phyloP scores from a whole-genome alignment of 1,140 invertebrate species.

The Drosophila biarmipes region DNA sequence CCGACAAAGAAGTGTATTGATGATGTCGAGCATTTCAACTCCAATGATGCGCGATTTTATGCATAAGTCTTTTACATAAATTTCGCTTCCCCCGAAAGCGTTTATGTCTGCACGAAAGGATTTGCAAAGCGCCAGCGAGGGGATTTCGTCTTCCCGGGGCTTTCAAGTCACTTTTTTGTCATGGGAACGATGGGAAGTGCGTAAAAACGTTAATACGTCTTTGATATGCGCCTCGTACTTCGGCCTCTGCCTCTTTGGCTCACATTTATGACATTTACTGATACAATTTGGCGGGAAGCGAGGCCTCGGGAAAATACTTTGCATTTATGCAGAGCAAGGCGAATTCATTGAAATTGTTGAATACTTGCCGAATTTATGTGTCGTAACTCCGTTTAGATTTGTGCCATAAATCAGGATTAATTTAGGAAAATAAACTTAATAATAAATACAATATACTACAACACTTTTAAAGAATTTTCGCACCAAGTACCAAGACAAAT shows the following conservation, averaged over 20 bases:
- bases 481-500: too few species aligned
- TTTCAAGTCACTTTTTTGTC: conserved; percentile 53
- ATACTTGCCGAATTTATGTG: conserved; percentile 50
- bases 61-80: conserved; percentile 82
- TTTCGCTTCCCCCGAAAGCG: conserved; percentile 53
- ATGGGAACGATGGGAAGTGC: conserved; percentile 40
- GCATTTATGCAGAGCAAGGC: conserved; percentile 65
- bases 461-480: background rate
- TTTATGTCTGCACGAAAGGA: conserved; percentile 78
- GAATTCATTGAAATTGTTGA: conserved; percentile 67
- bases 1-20: conserved; percentile 65
- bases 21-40: conserved; percentile 76
- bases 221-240: conserved; percentile 40
- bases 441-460: too few species aligned
- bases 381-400: conserved; percentile 61
- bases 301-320: conserved; percentile 20
- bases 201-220: conserved; percentile 75
- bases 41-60: conserved; percentile 82
- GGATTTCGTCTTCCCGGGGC: conserved; percentile 30
- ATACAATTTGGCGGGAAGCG: conserved; percentile 62
- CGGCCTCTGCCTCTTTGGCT: conserved; percentile 32
- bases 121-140: conserved; percentile 42
- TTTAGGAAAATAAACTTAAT: conserved; percentile 1
- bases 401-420: conserved; percentile 20
- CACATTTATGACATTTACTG: conserved; percentile 75